Conservation (phyloP, 2,888 invertebrate genomes). For the Achlya flavicornis region DNA sequence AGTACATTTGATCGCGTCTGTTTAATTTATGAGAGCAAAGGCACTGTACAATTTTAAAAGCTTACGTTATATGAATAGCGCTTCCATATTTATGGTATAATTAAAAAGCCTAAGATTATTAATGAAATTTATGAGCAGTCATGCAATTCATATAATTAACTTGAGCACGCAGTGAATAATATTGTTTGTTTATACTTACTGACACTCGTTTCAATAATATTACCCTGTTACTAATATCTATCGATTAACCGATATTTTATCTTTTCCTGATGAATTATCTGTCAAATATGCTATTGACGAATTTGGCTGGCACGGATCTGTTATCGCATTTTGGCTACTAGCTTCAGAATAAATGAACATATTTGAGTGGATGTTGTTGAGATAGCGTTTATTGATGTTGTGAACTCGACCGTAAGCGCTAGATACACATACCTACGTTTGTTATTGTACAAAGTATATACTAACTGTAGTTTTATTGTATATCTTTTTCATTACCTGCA, state of each 20-base stretch:
- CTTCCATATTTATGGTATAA: not conserved
- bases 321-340: constrained; percentile 63
- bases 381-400: constrained; percentile 71
- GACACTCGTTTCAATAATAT: constrained; percentile 49
- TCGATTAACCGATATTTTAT: constrained; percentile 51
- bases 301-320: constrained; percentile 50
- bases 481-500: constrained; percentile 27
- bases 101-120: not conserved
- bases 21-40: constrained; percentile 1
- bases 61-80: not conserved
- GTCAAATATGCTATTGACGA: constrained; percentile 55
- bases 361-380: constrained; percentile 64
- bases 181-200: constrained; percentile 43
- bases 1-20: constrained; percentile 2
- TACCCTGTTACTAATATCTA: constrained; percentile 60
- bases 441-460: constrained; percentile 5
- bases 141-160: constrained; percentile 40
- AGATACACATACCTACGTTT: constrained; percentile 44
- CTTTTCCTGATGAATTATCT: constrained; percentile 68
- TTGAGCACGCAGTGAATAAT: constrained; percentile 48
- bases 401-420: constrained; percentile 55
- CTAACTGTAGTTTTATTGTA: constrained; percentile 19
- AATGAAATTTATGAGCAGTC: constrained; percentile 35
- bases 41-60: not conserved
- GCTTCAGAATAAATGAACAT: constrained; percentile 65